Conservation (phyloP, 1,140 invertebrate genomes). For the Pseudomyrmex gracilis region DNA sequence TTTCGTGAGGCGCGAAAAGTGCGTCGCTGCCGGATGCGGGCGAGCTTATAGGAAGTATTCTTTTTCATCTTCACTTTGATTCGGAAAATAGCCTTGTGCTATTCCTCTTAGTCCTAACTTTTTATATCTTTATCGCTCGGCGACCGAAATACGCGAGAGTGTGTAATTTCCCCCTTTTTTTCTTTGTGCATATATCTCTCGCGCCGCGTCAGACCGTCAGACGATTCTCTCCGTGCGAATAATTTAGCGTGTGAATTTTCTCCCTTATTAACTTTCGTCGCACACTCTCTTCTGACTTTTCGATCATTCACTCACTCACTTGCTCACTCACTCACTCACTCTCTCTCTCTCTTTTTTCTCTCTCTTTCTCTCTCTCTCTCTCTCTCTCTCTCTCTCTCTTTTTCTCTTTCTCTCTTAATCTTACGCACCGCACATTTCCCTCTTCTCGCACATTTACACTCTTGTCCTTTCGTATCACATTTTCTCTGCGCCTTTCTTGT, state of each 20-base stretch:
- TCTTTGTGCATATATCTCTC: conserved; percentile 37
- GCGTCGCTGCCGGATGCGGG: conserved; percentile 81
- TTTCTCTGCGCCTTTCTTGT: conserved; percentile 12
- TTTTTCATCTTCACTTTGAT: conserved; percentile 68
- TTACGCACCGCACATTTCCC: conserved; percentile 22
- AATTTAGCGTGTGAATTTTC: conserved; percentile 83
- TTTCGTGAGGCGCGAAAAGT: conserved; percentile 84
- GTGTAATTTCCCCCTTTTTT: conserved; percentile 63
- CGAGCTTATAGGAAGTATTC: conserved; percentile 80
- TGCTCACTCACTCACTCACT: not conserved
- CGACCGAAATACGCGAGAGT: conserved; percentile 70
- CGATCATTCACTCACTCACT: conserved; percentile 34
- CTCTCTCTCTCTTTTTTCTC: not conserved
- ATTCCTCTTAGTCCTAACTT: conserved; percentile 44
- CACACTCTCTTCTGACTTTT: conserved; percentile 38
- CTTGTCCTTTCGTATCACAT: conserved; percentile 21
- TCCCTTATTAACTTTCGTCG: conserved; percentile 65
- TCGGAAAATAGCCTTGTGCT: conserved; percentile 55
- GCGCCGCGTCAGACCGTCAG: conserved; percentile 71
- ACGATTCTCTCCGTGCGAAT: conserved; percentile 77
- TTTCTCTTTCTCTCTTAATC: conserved; percentile 32
- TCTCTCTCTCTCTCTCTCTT: not conserved
- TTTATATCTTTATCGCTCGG: conserved; percentile 45
- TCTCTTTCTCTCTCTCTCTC: conserved; percentile 1
- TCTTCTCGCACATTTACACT: not conserved